Evolutionary conservation across 2,888 invertebrate genomes (phyloP), one percentile per base, ranked within the genome.

Genomic region (Kuschelorhynchus macadamiae): DNA sequence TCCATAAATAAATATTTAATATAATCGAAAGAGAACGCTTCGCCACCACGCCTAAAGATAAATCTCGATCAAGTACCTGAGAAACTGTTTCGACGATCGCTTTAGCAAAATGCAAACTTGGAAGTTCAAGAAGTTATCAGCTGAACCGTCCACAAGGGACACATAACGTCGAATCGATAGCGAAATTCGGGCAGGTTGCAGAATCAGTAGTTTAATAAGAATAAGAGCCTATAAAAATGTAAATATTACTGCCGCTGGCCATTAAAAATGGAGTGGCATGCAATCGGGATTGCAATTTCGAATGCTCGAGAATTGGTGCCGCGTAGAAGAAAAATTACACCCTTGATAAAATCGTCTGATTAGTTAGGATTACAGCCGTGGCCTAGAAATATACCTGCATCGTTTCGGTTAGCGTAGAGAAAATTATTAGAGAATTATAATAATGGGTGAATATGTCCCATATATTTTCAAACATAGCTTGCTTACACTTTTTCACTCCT

Each of bases 101-200:
- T 52, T 68, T 52, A 42, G 33, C 21, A 55, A 68, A 69, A 65
- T 69, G 56, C 66, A 62, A 61, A 50, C 61, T 64, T 69, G 18
- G 50, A 41, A 66, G 47, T 64, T 69, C 59, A 44, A 64, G 59
- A 65, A 49, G 62, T 62, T 70, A 70, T 70, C 70, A 57, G 57
- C 47, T 41, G 11, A 25, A 62, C 12, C 46, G 57, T 53, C 32
- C 65, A 20, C 70, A n/a, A 14, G 70, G 70, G 70, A 70, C 14
- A 50, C 30, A 61, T 70, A 59, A 59, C 53, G 16, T 30, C 33
- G 36, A 57, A 12, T 62, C 52, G 56, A 63, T 56, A 14, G 16
- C 11, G 20, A 25, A 65, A 57, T 65, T 55, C 36, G 50, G 41
- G n/a, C 20, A 67, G 61, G 56, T 50, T 57, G 52, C 67, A 25